Evolutionary conservation across 2,797 vertebrate genomes (phyloP), one percentile per base, ranked within the genome.

Genomic region (Amblyopsis hoosieri): DNA sequence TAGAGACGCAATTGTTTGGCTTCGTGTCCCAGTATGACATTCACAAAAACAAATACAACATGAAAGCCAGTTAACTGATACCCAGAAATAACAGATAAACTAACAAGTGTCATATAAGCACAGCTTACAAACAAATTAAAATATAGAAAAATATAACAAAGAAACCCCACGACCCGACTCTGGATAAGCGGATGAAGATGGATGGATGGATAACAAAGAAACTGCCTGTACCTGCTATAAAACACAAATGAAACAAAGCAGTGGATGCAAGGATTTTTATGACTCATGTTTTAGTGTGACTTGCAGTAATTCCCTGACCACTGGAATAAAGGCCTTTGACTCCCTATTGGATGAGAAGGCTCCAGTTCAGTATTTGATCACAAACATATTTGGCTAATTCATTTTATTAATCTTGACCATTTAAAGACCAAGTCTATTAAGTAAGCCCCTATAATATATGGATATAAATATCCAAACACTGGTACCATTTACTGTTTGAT

Each of bases 71-170:
- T 82, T 92, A 88, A 93, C 91, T 89, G 83, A 79, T 90, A 92
- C 82, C 80, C 65, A 82, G 54, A 12, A 92, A 91, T 23, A 85
- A 81, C 62, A 72, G 68, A 83, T 72, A 67, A 82, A 89, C 84
- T 79, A 87, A 85, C 82, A 71, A 89, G 78, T 68, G 77, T 88
- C 91, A 92, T 92, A 95, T 93, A 95, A 97, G 95, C 94, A 91
- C 91, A 95, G 93, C 93, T 94, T 95, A 96, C 93, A 93, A 90
- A 84, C 84, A 91, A 82, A 29, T 87, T 88, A 91, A 92, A 89
- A 93, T 93, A 89, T 92, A 91, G 92, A 93, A 91, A 79, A 89
- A 78, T 77, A 91, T 91, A 82, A 81, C 75, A 81, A 76, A 80
- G 75, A 78, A 62, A 87, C 70, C 17, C 17, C 17, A 17, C 17